Conservation (phyloP, 92 coral and sea anemone genomes). For the Phenganax marumi region DNA sequence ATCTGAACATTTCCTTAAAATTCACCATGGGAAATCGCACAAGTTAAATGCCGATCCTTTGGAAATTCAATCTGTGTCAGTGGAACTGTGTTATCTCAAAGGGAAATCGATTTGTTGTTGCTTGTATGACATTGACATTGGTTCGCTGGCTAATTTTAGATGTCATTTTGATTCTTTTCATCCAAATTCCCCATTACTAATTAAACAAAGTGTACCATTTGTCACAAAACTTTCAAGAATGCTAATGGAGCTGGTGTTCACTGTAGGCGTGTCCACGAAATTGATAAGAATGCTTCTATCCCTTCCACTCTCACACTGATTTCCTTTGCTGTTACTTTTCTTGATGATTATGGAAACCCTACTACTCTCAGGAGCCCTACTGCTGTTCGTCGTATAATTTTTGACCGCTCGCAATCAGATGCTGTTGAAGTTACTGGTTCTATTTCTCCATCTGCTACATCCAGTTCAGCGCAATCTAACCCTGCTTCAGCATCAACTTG, state of each 20-base stretch:
- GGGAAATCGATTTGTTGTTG: not conserved
- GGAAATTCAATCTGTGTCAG: not conserved
- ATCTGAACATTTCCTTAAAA: not conserved
- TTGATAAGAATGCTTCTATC: not conserved
- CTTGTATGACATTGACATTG: not conserved
- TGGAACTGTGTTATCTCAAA: not conserved
- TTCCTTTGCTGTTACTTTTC: not conserved
- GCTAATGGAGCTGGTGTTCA: not conserved
- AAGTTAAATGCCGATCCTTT: too few relatives aligned
- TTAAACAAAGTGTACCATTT: not conserved
- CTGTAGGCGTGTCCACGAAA: not conserved
- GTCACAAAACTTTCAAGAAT: not conserved
- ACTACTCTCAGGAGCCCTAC: not conserved
- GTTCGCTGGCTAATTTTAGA: not conserved
- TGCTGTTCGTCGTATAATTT: not conserved
- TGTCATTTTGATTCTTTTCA: not conserved
- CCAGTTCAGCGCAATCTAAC: too few relatives aligned
- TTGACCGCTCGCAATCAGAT: too few relatives aligned
- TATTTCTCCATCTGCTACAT: too few relatives aligned
- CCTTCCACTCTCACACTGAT: not conserved
- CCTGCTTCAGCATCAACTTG: too few relatives aligned
- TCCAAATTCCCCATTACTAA: not conserved
- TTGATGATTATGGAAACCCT: not conserved
- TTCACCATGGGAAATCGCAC: not conserved
- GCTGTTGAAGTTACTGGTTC: too few relatives aligned